These are phyloP conservation scores for Oikopleura vanhoeffeni DNA, from an alignment of 23 tunicate species.

Conservation along the genomic window DNA sequence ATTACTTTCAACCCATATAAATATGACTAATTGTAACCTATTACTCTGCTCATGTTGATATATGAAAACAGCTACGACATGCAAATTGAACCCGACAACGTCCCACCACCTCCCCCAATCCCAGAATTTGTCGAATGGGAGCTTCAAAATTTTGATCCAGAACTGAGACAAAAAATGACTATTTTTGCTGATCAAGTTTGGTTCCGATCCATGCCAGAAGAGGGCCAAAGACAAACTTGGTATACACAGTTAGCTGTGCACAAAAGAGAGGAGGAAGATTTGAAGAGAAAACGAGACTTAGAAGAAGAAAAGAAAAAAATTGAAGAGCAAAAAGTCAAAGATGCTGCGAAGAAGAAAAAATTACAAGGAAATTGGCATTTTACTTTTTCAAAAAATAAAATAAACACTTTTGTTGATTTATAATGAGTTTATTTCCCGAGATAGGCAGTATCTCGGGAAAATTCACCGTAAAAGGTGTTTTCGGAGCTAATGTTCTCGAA, in stretches of 20 bases:
- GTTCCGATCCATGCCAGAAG: not conserved
- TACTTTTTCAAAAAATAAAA: no score
- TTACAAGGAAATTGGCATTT: not conserved
- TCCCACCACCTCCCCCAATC: slow-evolving; percentile 3
- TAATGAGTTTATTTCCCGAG: no score
- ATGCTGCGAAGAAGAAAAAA: not conserved
- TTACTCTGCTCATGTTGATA: no score
- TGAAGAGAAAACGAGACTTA: not conserved
- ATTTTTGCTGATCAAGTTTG: not conserved
- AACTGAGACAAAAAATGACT: not conserved
- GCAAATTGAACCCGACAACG: no score
- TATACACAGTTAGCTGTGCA: not conserved
- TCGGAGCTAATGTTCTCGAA: no score
- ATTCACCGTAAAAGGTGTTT: no score
- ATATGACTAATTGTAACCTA: no score
- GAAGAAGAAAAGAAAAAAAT: not conserved
- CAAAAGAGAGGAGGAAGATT: not conserved
- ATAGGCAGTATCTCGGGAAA: no score
- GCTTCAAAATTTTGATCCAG: not conserved
- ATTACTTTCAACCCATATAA: no score
- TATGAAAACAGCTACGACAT: no score
- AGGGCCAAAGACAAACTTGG: not conserved
- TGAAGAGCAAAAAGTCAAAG: not conserved
- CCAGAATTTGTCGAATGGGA: slow-evolving; percentile 15
- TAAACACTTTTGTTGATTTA: no score